Base-by-base conservation (phyloP, 2,797 vertebrate species). In the Notolepis coatsorum region DNA sequence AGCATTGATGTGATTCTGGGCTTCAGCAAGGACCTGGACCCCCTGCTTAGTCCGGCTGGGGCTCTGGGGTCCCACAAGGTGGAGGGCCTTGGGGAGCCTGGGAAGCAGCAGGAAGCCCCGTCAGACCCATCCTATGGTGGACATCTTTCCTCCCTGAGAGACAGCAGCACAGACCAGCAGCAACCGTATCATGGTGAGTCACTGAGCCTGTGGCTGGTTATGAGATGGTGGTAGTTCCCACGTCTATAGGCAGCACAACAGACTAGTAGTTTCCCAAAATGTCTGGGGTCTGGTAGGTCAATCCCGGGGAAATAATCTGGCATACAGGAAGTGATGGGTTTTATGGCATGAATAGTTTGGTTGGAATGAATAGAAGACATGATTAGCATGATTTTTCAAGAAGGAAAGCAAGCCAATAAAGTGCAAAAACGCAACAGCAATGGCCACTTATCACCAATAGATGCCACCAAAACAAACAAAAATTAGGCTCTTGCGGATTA, bases 1-100 rank as follows among this genome's bases (percentile, higher is more conserved):
- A 94, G 93, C 85, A 93, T 93, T 28, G 92, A 93, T 75, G 92
- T 94, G 81, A 94, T 94, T 65, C 82, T 94, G 46, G 93, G 94
- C 56, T 94, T 94, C 80, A 93, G 88, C 55, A 92, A 93, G 82
- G 92, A 95, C 68, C 92, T 93, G 61, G 88, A 91, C 30, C 75
- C 88, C 47, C 71, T 93, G 73, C 83, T 93, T 37, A 87, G 81
- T 75, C 75, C 87, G 1, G 43, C 71, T 2, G 88, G 77, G 50
- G 72, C 61, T 24, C 47, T 58, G 4, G 75, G 75, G 55, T 57
- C 81, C 35, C 79, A 86, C 41, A 92, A 90, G 73, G 61, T 81
- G 46, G 89, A 91, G 7, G 72, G 61, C 50, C 73, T 89, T 51
- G 84, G 45, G 2, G 87, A 91, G 25, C 50, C 77, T 1, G 77